Conservation (phyloP, 2,888 invertebrate species). For the Villa cingulata region DNA sequence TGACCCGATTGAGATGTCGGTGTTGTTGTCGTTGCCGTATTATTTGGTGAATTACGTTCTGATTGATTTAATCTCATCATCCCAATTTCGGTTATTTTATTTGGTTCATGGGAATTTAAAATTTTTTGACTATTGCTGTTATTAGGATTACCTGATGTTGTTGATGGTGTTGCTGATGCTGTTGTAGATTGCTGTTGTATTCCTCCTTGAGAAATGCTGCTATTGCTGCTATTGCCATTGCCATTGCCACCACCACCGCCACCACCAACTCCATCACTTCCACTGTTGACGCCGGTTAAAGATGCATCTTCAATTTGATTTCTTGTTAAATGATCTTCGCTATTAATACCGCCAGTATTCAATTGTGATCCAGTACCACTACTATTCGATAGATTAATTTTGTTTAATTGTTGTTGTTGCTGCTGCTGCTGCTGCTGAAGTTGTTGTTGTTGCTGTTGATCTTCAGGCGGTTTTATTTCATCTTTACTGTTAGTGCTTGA, state of each 20-base stretch:
- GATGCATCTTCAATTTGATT: not conserved
- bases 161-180: conserved; percentile 3
- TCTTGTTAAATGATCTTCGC: conserved; percentile 1
- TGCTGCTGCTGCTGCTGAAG: not conserved
- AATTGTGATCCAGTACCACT: conserved; percentile 1
- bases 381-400: not conserved
- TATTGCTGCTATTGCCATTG: not conserved
- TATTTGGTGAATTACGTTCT: not conserved
- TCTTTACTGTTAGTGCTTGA: conserved; percentile 6
- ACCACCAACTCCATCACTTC: not conserved
- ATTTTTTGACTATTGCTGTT: conserved; percentile 4
- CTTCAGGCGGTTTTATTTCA: conserved; percentile 6
- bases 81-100: not conserved
- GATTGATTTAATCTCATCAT: too few species aligned
- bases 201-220: not conserved
- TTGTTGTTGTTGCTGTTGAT: conserved; percentile 1
- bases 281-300: not conserved
- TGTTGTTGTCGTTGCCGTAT: conserved; percentile 7
- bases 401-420: not conserved
- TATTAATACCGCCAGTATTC: not conserved
- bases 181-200: not conserved
- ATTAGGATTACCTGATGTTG: conserved; percentile 10
- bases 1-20: conserved; percentile 10
- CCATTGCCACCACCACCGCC: conserved; percentile 2
- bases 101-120: conserved; percentile 1